Base-by-base conservation (phyloP, 2,797 vertebrate genomes). In the Brotula barbata region DNA sequence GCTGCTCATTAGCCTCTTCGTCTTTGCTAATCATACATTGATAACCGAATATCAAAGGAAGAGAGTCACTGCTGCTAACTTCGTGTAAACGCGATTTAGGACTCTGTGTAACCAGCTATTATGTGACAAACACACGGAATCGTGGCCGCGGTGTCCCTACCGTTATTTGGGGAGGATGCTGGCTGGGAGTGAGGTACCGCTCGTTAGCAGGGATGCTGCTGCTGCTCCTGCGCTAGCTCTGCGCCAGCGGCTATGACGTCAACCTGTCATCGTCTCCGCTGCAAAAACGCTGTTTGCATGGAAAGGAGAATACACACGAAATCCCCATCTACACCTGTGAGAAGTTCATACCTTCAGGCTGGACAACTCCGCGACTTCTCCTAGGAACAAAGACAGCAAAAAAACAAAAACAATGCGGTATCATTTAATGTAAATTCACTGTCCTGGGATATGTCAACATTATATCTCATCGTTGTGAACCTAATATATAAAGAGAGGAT, bases 181-280 rank as follows among this genome's bases (percentile, higher is more conserved):
- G 60, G 64, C 68, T 61, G 31, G 31, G 31, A 11, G 44, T 40
- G 64, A 68, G 75, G 57, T 51, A 36, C 56, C 21, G 71, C 33
- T 31, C 47, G 58, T 58, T 68, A 56, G 81, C 75, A 21, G 66
- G 84, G 85, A 63, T 75, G 83, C 14, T 70, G 80, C 61, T 68
- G 75, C 57, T 76, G 70, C 46, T 43, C 17, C 52, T 45, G 52
- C 61, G 54, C 68, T 77, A 68, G 58, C 69, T 75, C 78, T 89
- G 90, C 87, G 88, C 89, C 89, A 87, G 79, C 76, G 39, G 57
- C 71, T 83, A 75, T 92, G 91, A 92, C 92, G 91, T 93, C 91
- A 91, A 48, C 71, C 68, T 82, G 73, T 79, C 86, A 66, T 62
- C 75, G 47, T 48, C 58, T 47, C 57, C 28, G 80, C 84, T 78